Evolutionary conservation across 2,797 vertebrate species (phyloP), one percentile per base, ranked within the genome.

Genomic region (Sebastes diploproa): DNA sequence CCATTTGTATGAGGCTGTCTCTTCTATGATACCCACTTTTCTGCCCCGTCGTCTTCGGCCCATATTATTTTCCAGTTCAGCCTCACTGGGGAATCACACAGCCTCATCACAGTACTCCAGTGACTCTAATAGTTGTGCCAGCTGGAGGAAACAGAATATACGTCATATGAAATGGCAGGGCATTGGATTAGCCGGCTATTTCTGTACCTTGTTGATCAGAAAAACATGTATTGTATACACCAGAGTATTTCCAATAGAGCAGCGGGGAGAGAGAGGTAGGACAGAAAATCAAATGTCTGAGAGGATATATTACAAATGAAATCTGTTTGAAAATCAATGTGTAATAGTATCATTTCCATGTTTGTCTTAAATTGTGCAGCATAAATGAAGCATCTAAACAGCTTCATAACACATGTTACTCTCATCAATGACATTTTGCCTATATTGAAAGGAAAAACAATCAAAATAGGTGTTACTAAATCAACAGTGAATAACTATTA

Each of bases 111-210:
- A 81, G 86, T 68, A 69, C 88, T 90, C 80, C 72, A 86, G 84
- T 72, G 85, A 64, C 86, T 90, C 85, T 90, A 85, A 92, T 89
- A 90, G 87, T 83, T 77, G 68, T 88, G 89, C 90, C 91, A 93
- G 90, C 90, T 93, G 93, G 89, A 92, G 79, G 91, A 91, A 94
- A 92, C 80, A 88, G 88, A 91, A 82, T 81, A 93, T 89, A 91
- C 83, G 86, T 94, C 93, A 94, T 66, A 90, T 91, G 90, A 93
- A 93, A 90, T 93, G 91, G 91, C 92, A 94, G 93, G 88, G 83
- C 91, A 93, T 93, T 94, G 84, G 91, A 94, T 93, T 93, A 93
- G 88, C 75, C 61, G 89, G 88, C 93, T 94, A 94, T 94, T 94
- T 94, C 85, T 90, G 92, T 91, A 89, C 87, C 86, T 75, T 91